A percentile compares a stretch with the other conserved stretches of the same genome.
These are phyloP conservation scores for Timema podura DNA, from an alignment of 2,888 invertebrate genomes.

Conservation along the genomic window DNA sequence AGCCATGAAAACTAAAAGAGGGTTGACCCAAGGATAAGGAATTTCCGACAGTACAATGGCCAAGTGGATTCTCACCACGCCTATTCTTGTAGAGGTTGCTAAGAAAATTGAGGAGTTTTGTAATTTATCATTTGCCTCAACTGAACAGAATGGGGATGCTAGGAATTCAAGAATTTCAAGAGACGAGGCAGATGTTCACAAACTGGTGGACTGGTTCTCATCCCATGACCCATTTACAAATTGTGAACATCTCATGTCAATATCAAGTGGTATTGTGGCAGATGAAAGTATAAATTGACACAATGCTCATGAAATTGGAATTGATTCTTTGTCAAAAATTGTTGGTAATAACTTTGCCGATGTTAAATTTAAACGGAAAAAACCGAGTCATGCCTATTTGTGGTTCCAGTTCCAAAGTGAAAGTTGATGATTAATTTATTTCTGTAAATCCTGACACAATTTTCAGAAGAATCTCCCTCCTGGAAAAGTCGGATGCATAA, in stretches of 20 bases:
- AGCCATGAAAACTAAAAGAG: neutral
- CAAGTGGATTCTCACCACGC: constrained; percentile 29
- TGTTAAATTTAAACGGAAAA: neutral
- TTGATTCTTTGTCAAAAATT: neutral
- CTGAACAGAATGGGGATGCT: constrained; percentile 33
- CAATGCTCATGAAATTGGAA: neutral
- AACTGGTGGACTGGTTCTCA: neutral
- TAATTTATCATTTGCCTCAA: constrained; percentile 23
- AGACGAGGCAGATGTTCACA: neutral
- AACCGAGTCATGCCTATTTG: neutral
- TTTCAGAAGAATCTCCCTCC: neutral
- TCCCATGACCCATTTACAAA: constrained; percentile 1
- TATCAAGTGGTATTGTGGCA: neutral
- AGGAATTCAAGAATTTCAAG: constrained; percentile 25
- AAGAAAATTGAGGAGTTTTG: constrained; percentile 29
- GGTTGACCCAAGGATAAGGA: constrained; percentile 24
- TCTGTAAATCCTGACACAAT: neutral
- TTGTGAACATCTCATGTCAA: neutral
- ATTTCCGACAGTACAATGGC: constrained; percentile 24
- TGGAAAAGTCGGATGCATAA: neutral
- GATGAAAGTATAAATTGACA: neutral
- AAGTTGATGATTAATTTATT: neutral
- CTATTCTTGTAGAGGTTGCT: constrained; percentile 24
- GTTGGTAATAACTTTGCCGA: neutral
- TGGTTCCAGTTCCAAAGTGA: neutral